Percentiles rank a stretch among this genome's conserved stretches.
Conservation (phyloP, 2,113 vertebrate species). For the Eolophus roseicapilla region DNA sequence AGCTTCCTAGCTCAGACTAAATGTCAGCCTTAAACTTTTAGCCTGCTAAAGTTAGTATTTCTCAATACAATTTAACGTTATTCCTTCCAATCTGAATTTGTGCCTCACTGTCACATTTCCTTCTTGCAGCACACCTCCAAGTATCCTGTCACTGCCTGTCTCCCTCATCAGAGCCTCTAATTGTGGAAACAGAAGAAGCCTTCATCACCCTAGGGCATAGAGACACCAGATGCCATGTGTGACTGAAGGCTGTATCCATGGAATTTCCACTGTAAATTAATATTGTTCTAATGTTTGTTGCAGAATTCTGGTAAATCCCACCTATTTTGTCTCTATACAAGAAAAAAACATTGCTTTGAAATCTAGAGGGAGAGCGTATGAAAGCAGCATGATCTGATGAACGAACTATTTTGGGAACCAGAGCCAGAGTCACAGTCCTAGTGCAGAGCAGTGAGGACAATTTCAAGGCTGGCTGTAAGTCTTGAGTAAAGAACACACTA, state of each 20-base stretch:
- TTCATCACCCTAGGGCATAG: not conserved
- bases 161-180: not conserved
- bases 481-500: not conserved
- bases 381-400: not conserved
- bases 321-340: not conserved
- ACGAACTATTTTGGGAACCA: not conserved
- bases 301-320: not conserved
- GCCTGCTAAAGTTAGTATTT: not conserved
- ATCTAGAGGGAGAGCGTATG: not conserved
- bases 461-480: not conserved
- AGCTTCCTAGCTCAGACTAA: not conserved
- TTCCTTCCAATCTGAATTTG: not conserved
- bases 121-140: not conserved
- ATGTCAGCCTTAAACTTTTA: slow-evolving; percentile 1
- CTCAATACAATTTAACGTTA: not conserved
- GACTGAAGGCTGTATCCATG: not conserved
- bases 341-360: not conserved
- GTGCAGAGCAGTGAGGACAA: not conserved
- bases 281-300: not conserved
- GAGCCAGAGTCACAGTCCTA: not conserved
- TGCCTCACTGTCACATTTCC: not conserved
- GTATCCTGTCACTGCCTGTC: not conserved
- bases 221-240: not conserved
- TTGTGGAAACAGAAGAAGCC: not conserved
- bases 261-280: not conserved